Conservation (phyloP, 1,140 invertebrate species). For the Drosophila nasuta region DNA sequence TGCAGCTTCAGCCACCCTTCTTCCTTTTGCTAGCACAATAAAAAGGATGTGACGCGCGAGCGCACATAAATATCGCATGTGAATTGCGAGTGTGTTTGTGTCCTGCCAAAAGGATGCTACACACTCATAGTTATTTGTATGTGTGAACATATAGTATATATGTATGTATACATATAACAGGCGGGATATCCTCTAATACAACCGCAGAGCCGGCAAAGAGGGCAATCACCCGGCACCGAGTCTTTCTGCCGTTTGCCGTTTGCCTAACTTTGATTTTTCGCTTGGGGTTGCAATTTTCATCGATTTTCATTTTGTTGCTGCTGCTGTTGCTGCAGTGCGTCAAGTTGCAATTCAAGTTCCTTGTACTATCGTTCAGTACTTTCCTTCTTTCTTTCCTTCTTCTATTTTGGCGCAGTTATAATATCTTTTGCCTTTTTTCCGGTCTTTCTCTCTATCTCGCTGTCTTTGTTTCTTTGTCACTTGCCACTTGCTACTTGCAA, state of each 20-base stretch:
- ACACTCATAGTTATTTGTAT: slow-evolving; percentile 18
- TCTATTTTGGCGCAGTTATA: slow-evolving; percentile 52
- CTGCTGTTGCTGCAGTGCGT: slow-evolving; percentile 13
- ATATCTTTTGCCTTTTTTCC: slow-evolving; percentile 23
- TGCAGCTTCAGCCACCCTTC: slow-evolving; percentile 15
- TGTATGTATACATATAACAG: slow-evolving; percentile 25
- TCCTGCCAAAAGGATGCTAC: slow-evolving; percentile 40
- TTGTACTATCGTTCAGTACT: too few relatives aligned
- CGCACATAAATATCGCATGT: slow-evolving; percentile 72
- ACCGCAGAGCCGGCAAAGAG: slow-evolving; percentile 75
- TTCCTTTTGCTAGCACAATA: slow-evolving; percentile 61
- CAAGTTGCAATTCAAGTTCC: slow-evolving; percentile 16
- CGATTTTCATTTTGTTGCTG: slow-evolving; percentile 64
- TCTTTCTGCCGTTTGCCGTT: not conserved
- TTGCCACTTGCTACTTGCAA: slow-evolving; percentile 18
- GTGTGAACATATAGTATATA: slow-evolving; percentile 7
- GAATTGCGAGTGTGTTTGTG: slow-evolving; percentile 24
- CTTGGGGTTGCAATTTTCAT: slow-evolving; percentile 78
- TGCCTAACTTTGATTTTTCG: slow-evolving; percentile 51
- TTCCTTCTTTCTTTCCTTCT: not conserved
- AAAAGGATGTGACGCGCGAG: slow-evolving; percentile 78
- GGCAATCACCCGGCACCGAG: slow-evolving; percentile 72
- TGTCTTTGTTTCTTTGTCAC: slow-evolving; percentile 20
- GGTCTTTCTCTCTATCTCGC: slow-evolving; percentile 21
- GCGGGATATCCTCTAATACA: slow-evolving; percentile 52